Evolutionary conservation across 2,797 vertebrate genomes (phyloP).

Genomic region (Sebastes dallii): DNA sequence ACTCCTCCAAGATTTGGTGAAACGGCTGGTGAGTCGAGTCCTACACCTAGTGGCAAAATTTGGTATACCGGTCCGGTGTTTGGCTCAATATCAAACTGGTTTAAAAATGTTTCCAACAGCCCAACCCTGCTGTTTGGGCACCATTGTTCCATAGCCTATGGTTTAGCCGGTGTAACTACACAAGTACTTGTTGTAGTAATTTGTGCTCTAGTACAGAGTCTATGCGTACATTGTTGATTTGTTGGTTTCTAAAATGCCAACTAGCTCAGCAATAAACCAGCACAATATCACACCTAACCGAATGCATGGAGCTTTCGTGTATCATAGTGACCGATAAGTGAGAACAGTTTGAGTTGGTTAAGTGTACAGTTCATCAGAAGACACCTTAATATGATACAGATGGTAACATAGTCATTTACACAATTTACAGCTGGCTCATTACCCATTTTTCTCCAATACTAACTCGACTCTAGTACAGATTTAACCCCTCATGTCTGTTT

Average conservation of each 20-base stretch:
- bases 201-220: neutral
- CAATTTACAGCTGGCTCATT: neutral
- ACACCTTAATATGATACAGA: neutral
- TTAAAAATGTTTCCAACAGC: neutral
- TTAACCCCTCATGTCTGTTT: neutral
- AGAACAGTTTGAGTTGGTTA: neutral
- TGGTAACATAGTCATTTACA: neutral
- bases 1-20: too few species aligned
- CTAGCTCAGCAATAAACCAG: neutral
- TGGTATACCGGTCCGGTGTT: neutral
- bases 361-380: neutral
- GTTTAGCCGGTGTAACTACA: neutral
- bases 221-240: neutral
- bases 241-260: neutral
- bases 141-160: neutral
- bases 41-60: too few species aligned
- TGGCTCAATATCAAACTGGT: neutral
- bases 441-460: neutral
- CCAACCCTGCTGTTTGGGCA: neutral
- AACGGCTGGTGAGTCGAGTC: too few species aligned
- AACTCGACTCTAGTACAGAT: neutral
- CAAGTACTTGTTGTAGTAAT: neutral
- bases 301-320: neutral
- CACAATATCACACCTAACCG: neutral
- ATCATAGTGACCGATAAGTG: neutral